Percentiles rank a stretch among this genome's conserved stretches.
These are phyloP conservation scores for Monopis laevigella DNA, from an alignment of 2,888 invertebrate species.

Conservation along the genomic window DNA sequence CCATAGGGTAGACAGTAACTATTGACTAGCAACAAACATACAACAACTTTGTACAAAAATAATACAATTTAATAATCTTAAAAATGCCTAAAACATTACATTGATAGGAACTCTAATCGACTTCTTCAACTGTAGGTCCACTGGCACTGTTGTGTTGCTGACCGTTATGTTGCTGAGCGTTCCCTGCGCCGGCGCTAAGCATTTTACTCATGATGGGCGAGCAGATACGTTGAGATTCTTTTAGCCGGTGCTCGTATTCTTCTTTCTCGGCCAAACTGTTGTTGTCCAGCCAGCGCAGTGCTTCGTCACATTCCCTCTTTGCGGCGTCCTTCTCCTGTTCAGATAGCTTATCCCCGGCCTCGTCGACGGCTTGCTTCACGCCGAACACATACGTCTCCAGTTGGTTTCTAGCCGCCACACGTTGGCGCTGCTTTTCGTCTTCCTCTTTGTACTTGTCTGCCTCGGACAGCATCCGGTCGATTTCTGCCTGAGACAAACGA, in stretches of 20 bases:
- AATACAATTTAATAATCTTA: too few relatives aligned
- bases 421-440: conserved; percentile 71
- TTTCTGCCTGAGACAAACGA: conserved; percentile 82
- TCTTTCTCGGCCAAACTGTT: conserved; percentile 82
- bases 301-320: conserved; percentile 68
- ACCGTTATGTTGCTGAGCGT: neutral
- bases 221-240: conserved; percentile 37
- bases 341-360: conserved; percentile 67
- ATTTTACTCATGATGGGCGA: conserved; percentile 69
- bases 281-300: conserved; percentile 77
- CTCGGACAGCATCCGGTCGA: conserved; percentile 80
- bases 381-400: conserved; percentile 74
- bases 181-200: conserved; percentile 37
- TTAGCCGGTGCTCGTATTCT: conserved; percentile 77
- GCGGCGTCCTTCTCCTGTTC: conserved; percentile 73
- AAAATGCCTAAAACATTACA: neutral
- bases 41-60: too few relatives aligned
- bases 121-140: conserved; percentile 13
- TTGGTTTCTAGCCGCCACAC: conserved; percentile 72
- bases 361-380: conserved; percentile 32
- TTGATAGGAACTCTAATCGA: conserved; percentile 1
- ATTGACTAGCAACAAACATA: too few relatives aligned
- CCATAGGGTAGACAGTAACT: too few relatives aligned
- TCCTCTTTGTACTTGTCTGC: conserved; percentile 75
- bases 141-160: neutral